phyloP scores from a whole-genome alignment of 2,797 vertebrate species.

The Sciurus vulgaris region DNA sequence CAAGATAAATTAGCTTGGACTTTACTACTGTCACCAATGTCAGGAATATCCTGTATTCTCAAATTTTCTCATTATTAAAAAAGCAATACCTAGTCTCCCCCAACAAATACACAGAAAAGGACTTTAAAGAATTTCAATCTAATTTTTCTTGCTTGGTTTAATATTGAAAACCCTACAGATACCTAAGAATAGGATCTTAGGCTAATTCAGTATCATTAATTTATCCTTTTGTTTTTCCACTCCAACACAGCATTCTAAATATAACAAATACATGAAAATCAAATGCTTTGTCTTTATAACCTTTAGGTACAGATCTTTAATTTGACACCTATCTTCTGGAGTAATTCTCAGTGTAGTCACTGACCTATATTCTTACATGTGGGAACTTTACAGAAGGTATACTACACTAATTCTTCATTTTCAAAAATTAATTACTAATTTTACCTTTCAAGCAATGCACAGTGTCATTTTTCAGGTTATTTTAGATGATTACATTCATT shows the following conservation, averaged over 20 bases:
- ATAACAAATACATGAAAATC: neutral
- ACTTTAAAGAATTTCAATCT: slow-evolving; percentile 8
- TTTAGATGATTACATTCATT: neutral
- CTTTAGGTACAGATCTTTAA: slow-evolving; percentile 36
- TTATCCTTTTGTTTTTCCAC: slow-evolving; percentile 34
- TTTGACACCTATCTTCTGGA: neutral
- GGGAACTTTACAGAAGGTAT: slow-evolving; percentile 10
- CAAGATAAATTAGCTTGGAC: slow-evolving; percentile 50
- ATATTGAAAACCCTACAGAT: slow-evolving; percentile 37
- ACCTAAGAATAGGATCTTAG: neutral
- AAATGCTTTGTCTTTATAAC: neutral
- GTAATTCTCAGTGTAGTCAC: slow-evolving; percentile 53
- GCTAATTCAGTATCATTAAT: slow-evolving; percentile 33
- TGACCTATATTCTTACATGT: slow-evolving; percentile 15
- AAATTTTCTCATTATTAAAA: slow-evolving; percentile 12
- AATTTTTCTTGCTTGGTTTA: slow-evolving; percentile 1
- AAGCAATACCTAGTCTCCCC: neutral
- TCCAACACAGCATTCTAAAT: slow-evolving; percentile 1
- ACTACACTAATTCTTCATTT: slow-evolving; percentile 49
- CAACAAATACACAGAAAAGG: slow-evolving; percentile 42
- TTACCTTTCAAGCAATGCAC: slow-evolving; percentile 37
- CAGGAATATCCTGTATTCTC: neutral
- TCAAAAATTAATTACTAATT: slow-evolving; percentile 20
- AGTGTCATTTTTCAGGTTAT: slow-evolving; percentile 2
- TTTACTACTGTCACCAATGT: slow-evolving; percentile 49